Base-by-base conservation (phyloP, 1,140 invertebrate genomes). In the Eriosoma lanigerum region DNA sequence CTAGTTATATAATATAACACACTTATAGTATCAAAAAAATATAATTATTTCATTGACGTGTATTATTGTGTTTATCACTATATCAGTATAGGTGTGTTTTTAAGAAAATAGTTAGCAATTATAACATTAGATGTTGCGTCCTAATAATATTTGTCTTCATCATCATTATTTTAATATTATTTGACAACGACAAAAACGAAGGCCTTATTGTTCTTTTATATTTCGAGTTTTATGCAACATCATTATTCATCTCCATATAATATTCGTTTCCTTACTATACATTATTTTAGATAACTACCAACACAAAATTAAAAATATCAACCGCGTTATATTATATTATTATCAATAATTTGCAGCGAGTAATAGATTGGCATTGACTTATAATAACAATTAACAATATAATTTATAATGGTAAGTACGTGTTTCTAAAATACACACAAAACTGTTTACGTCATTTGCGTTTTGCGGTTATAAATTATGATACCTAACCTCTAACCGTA, bases 211-310 rank as follows among this genome's bases (percentile, higher is more conserved):
- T 70, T 70, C 24, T 70, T 48, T 26, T 70, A n/a, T 26, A 50
- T 70, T 19, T 50, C 66, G 13, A 50, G 21, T 70, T 70, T 70
- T 70, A 29, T 19, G 66, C 46, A 26, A 50, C 46, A 70, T 50
- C 44, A 50, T 38, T 38, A 38, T 38, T 38, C 32, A 38, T 70
- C 26, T 50, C 21, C 46, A 50, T 70, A 50, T 32, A 38, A 38
- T 4, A 19, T 70, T 70, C 26, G 46, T 50, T 70, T 50, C 8
- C 48, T 70, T 24, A 24, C 44, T 21, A 68, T 24, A 68, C 21
- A 21, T 19, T 29, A 48, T 46, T 19, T 64, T n/a, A 13, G 60
- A 26, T 26, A 17, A 44, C 13, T 24, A 46, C 15, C 24, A 26
- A 50, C 46, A 29, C 21, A 50, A 29, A 70, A 17, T 50, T 26